A percentile compares a stretch with the other conserved stretches of the same genome.
Evolutionary conservation across 2,113 vertebrate species (phyloP).

Genomic region (Chloropsis cyanopogon): DNA sequence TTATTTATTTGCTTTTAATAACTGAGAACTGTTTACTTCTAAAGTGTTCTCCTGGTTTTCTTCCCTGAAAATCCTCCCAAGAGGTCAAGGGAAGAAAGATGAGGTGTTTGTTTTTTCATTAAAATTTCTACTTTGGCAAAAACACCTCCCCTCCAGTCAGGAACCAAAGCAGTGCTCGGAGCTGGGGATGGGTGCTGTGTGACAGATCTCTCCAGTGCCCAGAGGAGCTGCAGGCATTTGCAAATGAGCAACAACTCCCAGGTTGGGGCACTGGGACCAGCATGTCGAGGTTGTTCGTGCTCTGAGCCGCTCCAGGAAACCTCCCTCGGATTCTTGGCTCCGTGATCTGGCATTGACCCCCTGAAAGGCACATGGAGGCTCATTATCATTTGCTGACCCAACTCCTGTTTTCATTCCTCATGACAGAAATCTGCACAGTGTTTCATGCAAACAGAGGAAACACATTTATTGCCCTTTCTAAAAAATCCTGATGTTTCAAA

Average conservation of each 20-base stretch:
- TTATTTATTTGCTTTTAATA: conserved; percentile 58
- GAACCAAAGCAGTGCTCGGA: neutral
- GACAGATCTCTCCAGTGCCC: neutral
- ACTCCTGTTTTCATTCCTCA: conserved; percentile 67
- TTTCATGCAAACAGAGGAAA: conserved; percentile 52
- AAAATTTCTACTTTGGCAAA: neutral
- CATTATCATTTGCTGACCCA: conserved; percentile 63
- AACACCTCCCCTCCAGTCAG: neutral
- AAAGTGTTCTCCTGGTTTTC: neutral
- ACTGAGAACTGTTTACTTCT: conserved; percentile 20
- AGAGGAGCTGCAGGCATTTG: neutral
- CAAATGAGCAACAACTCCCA: neutral
- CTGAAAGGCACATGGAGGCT: conserved; percentile 31
- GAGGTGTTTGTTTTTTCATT: neutral
- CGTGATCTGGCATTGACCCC: conserved; percentile 66
- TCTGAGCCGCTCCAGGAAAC: conserved; percentile 36
- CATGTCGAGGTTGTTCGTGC: neutral
- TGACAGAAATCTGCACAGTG: conserved; percentile 64
- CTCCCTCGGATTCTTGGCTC: conserved; percentile 55
- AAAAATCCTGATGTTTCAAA: conserved; percentile 40
- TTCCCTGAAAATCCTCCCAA: neutral
- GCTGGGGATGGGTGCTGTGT: neutral
- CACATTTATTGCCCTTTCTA: conserved; percentile 59
- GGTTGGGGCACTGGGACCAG: neutral
- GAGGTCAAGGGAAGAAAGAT: conserved; percentile 1